A percentile compares a stretch with the other conserved stretches of the same genome.
phyloP scores from a whole-genome alignment of 2,888 invertebrate genomes.

The Ypsolopha sequella region DNA sequence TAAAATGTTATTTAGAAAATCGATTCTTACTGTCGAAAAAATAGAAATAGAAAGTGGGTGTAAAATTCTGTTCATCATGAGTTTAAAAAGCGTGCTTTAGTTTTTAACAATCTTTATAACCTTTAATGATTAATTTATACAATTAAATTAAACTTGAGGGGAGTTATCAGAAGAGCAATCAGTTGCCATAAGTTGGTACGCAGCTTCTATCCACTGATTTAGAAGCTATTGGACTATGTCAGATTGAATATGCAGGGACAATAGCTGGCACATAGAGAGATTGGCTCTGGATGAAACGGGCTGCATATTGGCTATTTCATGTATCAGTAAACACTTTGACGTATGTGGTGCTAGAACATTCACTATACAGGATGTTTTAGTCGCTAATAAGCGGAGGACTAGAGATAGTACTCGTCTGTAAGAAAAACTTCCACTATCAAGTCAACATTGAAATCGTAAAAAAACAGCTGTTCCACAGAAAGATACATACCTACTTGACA shows the following conservation, averaged over 20 bases:
- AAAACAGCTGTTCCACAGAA: too few relatives aligned
- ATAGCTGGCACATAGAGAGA: not conserved
- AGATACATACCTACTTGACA: too few relatives aligned
- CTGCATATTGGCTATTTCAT: not conserved
- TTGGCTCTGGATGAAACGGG: not conserved
- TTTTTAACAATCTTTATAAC: too few relatives aligned
- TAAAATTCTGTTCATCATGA: too few relatives aligned
- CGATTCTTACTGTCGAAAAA: conserved; percentile 23
- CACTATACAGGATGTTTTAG: not conserved
- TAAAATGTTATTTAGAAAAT: conserved; percentile 15
- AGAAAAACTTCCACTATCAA: too few relatives aligned
- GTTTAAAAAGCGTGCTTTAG: too few relatives aligned
- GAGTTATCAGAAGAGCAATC: too few relatives aligned
- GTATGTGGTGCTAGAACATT: not conserved
- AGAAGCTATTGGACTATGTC: conserved; percentile 1
- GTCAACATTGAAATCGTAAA: too few relatives aligned
- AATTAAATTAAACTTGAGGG: too few relatives aligned
- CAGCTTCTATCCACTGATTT: not conserved
- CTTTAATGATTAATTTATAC: too few relatives aligned
- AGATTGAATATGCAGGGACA: not conserved
- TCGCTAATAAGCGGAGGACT: too few relatives aligned
- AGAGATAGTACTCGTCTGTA: too few relatives aligned
- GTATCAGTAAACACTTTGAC: not conserved
- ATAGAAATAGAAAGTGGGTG: conserved; percentile 20
- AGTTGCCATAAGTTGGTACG: not conserved